A percentile compares a stretch with the other conserved stretches of the same genome.
phyloP scores from a whole-genome alignment of 2,113 vertebrate genomes.

The Mellivora capensis region DNA sequence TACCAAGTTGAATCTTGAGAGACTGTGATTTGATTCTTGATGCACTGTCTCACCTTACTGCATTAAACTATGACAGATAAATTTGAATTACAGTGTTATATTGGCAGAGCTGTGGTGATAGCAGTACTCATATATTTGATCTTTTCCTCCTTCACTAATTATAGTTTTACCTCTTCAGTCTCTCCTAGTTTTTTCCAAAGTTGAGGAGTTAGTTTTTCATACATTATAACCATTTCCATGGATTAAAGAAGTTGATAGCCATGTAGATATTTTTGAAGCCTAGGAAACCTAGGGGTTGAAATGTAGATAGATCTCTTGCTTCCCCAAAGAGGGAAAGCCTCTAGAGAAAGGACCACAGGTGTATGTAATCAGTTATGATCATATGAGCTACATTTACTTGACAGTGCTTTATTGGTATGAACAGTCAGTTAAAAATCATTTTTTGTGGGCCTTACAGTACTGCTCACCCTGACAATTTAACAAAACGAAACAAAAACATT shows the following conservation, averaged over 20 bases:
- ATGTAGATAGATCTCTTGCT: neutral
- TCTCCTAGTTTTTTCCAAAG: slow-evolving; percentile 21
- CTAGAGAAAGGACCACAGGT: neutral
- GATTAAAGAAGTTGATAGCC: neutral
- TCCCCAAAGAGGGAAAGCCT: neutral
- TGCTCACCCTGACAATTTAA: neutral
- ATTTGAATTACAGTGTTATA: neutral
- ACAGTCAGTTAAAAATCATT: neutral
- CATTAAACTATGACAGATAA: neutral
- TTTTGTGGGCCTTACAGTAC: neutral
- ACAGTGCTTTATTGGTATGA: neutral
- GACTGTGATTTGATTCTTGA: neutral
- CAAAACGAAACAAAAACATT: neutral
- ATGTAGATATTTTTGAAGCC: neutral
- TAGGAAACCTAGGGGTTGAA: neutral
- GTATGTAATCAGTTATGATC: neutral
- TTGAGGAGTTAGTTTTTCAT: neutral
- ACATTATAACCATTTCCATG: neutral
- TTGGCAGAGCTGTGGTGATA: neutral
- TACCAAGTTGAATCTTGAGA: neutral
- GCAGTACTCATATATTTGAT: neutral
- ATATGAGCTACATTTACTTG: neutral
- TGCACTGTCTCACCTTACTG: neutral
- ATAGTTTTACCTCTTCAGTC: neutral
- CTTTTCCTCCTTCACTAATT: neutral